phyloP scores from a whole-genome alignment of 2,888 invertebrate species.

The Caenorhabditis macrosperma region DNA sequence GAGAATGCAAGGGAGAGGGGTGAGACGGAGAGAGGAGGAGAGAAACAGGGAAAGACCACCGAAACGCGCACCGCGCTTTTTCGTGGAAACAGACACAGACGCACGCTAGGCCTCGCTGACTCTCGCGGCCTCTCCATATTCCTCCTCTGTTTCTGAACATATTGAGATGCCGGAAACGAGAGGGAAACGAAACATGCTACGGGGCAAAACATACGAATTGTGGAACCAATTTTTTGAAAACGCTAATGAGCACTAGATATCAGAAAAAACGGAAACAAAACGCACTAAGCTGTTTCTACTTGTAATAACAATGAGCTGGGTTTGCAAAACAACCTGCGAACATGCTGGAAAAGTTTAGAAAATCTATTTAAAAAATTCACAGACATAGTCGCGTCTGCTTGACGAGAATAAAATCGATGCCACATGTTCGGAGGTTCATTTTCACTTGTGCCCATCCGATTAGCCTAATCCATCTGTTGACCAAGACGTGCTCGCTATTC shows the following conservation, averaged over 20 bases:
- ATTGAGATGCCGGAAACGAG: not conserved
- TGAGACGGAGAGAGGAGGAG: conserved; percentile 24
- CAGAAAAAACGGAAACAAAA: too few relatives aligned
- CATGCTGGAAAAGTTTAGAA: too few relatives aligned
- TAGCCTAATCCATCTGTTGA: conserved; percentile 27
- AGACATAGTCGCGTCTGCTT: too few relatives aligned
- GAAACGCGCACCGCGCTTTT: conserved; percentile 24
- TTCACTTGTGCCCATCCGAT: conserved; percentile 6
- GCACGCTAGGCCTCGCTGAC: conserved; percentile 25
- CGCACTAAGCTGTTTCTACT: too few relatives aligned
- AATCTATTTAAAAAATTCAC: too few relatives aligned
- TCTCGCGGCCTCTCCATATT: not conserved
- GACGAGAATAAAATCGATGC: not conserved
- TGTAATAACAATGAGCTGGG: too few relatives aligned
- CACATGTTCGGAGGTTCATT: not conserved
- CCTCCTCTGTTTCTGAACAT: not conserved
- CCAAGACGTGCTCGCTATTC: not conserved
- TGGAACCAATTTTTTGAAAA: too few relatives aligned
- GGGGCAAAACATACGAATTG: not conserved
- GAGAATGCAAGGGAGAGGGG: conserved; percentile 4
- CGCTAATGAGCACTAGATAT: too few relatives aligned
- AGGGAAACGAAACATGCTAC: too few relatives aligned
- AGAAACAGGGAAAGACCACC: conserved; percentile 1
- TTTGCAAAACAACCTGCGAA: too few relatives aligned
- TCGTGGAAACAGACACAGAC: conserved; percentile 51